Base-by-base conservation (phyloP, 1,140 invertebrate genomes). In the Hycleus phaleratus region DNA sequence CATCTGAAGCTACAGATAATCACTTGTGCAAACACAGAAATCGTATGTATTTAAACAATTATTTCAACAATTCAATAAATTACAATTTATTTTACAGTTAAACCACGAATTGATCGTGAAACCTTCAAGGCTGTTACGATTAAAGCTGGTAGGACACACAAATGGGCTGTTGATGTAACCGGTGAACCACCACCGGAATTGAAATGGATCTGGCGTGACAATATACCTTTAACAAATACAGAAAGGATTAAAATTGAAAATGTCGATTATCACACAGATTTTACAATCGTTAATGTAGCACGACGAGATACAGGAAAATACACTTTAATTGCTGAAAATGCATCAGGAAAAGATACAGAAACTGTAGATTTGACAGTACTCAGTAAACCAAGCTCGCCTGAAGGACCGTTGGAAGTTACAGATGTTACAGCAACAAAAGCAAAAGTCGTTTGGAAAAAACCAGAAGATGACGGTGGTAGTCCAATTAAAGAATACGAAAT, bases 401-500 rank as follows among this genome's bases (percentile, higher is more conserved):
- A 91, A 74, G 94, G 93, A 58, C 95, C 95, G 9, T 76, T 98
- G 18, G 84, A 92, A 69, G 90, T 97, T 3, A 81, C 81, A 5
- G 89, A 95, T 69, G 83, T 96, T 1, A 90, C 89, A 25, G 91
- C 91, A 46, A 88, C 87, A 57, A 86, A 87, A 38, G 91, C 91
- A 70, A 92, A 91, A 64, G 77, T 97, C 0, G 84, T 85, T 64
- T 96, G 93, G 93, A 82, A 90, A 70, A 91, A 91, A 68, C 91
- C 93, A 2, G 88, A 93, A 61, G 90, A 95, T 72, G 95, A 98
- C 72, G 95, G 95, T 60, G 95, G 95, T 39, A 81, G 85, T 40
- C 93, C 94, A 0, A 91, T 98, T 67, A 91, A 90, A 68, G 90
- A 94, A 72, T 98, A 98, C 68, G 90, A 95, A 73, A 83, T 98